Base-by-base conservation (phyloP, 2,888 invertebrate species). In the Tillus elongatus region DNA sequence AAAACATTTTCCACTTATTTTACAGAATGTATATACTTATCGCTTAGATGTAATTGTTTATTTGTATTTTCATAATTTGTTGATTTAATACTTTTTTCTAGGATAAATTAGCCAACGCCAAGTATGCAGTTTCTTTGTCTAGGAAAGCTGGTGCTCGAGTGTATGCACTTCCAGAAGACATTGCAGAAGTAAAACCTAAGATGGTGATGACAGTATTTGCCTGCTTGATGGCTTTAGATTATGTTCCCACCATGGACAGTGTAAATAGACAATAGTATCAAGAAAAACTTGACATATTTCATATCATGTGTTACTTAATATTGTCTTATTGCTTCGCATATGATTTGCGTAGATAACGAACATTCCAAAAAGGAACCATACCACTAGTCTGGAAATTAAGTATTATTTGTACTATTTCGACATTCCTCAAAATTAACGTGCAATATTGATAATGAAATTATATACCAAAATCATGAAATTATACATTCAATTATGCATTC, bases 191-290 rank as follows among this genome's bases (percentile, higher is more conserved):
- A 13, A 97, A 97, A 66, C 89, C 85, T 39, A 98, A 96, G 70
- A 92, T 98, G 95, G 89, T 99, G 41, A 93, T 99, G 96, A 99
- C 98, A 2, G 89, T 98, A 50, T 99, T 98, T 71, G 97, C 98
- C 15, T 97, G 97, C 64, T 77, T 99, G 57, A 98, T 99, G 97
- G 91, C 92, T 15, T 77, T 90, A 58, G 96, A 95, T 72, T 93
- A 92, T 69, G 79, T 91, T 57, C 93, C 93, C 47, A 79, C 82
- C 59, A 83, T 88, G 85, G 86, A 84, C 62, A 61, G 54, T 19
- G 24, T n/a, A 19, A 19, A n/a, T 8, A 6, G n/a, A n/a, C 24
- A 19, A 19, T 19, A 19, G 24, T 19, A 19, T n/a, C 6, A n/a
- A n/a, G 24, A n/a, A 8, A 19, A 19, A n/a, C 24, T 19, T 6